Conservation (phyloP, 2,113 vertebrate species). For the Dipodomys merriami region DNA sequence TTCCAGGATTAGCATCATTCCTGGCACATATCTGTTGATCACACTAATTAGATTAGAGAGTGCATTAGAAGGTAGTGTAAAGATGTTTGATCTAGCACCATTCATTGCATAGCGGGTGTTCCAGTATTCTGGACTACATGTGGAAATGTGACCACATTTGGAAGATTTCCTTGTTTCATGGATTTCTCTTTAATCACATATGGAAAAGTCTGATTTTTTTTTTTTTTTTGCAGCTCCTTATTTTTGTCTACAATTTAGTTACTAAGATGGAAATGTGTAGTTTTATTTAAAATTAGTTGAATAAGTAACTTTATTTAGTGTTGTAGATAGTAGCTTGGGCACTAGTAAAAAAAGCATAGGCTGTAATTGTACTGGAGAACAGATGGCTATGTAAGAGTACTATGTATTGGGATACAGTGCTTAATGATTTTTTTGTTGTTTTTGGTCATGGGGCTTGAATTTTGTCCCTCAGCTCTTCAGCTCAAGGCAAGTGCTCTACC, state of each 20-base stretch:
- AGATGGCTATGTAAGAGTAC: background rate
- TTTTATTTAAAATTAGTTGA: conserved; percentile 49
- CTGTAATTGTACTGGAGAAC: background rate
- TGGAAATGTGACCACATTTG: background rate
- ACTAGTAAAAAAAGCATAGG: background rate
- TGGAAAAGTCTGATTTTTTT: conserved; percentile 36
- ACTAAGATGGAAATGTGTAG: background rate
- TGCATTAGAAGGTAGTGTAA: background rate
- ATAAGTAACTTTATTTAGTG: conserved; percentile 29
- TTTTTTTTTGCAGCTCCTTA: conserved; percentile 28
- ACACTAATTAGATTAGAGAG: background rate
- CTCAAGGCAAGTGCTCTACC: too few species aligned
- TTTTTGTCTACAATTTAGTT: conserved; percentile 22
- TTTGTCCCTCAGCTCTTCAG: too few species aligned
- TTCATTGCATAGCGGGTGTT: background rate
- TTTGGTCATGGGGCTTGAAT: too few species aligned
- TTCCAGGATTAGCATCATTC: background rate
- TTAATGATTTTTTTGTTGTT: conserved; percentile 7
- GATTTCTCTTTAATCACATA: conserved; percentile 13
- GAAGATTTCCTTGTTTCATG: background rate
- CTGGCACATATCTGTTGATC: background rate
- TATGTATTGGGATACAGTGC: background rate
- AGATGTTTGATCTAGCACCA: background rate
- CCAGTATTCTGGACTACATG: background rate
- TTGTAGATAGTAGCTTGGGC: conserved; percentile 30